Base-by-base conservation (phyloP, 2,888 invertebrate species). In the Colostygia pectinataria region DNA sequence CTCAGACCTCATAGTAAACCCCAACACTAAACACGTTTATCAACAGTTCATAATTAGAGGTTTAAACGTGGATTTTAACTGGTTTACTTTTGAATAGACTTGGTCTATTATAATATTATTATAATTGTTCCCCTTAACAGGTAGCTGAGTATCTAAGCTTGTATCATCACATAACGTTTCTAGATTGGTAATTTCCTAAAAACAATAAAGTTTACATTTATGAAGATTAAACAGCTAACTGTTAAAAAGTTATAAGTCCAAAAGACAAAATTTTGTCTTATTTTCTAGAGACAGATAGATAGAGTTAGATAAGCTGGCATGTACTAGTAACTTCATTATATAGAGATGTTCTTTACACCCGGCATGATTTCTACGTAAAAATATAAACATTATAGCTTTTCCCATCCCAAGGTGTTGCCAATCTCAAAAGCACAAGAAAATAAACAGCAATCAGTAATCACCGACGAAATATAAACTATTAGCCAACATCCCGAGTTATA, bases 1-100 rank as follows among this genome's bases (percentile, higher is more conserved):
- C 39, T 51, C 25, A 7, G 24, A 23, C 33, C 9, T 23, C 31
- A 4, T 7, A 34, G 4, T 9, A 1, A 0, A n/a, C 10, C 57
- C 18, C 73, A 59, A 55, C 73, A 32, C 71, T 75, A 65, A 41
- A 9, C 28, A 56, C 47, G 55, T 63, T 69, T 69, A 76, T 78
- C 69, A 73, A 62, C 71, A 61, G 70, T 61, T 69, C 70, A 73
- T 74, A 77, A 78, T 74, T 71, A 77, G 71, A 66, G 68, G 64
- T 71, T 71, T 74, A 71, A 74, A 69, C 68, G 70, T 66, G 69
- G 69, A 72, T 72, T 71, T 71, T 71, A 77, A 82, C 76, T 75
- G 77, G 70, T 65, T 69, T 72, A 63, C 69, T 73, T 74, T 70
- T 67, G 68, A 67, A 68, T 60, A 57, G 57, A 67, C 68, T 68